These are phyloP conservation scores for Chrysopa pallens DNA, from an alignment of 1,140 invertebrate genomes.

Conservation along the genomic window DNA sequence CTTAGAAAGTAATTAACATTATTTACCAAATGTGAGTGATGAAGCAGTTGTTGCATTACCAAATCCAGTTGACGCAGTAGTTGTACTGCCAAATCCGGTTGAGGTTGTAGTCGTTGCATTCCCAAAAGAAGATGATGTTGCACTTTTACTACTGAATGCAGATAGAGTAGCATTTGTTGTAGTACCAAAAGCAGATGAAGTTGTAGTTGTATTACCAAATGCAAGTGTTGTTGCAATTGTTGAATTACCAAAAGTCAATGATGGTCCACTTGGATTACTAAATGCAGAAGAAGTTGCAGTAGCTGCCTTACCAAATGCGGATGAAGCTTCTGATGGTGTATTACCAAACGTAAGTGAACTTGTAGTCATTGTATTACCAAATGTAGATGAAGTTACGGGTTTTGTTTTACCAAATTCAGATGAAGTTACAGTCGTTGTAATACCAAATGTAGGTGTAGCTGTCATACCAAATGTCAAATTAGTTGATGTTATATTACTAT, in stretches of 20 bases:
- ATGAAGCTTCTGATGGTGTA: conserved; percentile 3
- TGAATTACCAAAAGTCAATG: background rate
- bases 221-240: background rate
- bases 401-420: background rate
- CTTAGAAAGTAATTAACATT: background rate
- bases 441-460: conserved; percentile 19
- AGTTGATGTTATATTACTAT: conserved; percentile 10
- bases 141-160: background rate
- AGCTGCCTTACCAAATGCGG: background rate
- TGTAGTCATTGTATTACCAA: conserved; percentile 2
- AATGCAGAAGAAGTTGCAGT: background rate
- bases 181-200: conserved; percentile 1
- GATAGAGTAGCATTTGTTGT: conserved; percentile 1
- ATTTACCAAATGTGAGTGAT: background rate
- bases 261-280: background rate
- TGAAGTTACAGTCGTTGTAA: conserved; percentile 13
- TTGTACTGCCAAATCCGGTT: background rate
- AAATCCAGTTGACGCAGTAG: conserved; percentile 3
- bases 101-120: background rate
- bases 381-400: background rate
- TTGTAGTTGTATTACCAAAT: conserved; percentile 1
- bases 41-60: background rate
- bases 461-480: conserved; percentile 26
- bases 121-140: conserved; percentile 2
- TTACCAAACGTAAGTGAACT: conserved; percentile 12